Evolutionary conservation across 2,797 vertebrate genomes (phyloP), one percentile per base, ranked within the genome.

Genomic region (Leptatherina wallacei): DNA sequence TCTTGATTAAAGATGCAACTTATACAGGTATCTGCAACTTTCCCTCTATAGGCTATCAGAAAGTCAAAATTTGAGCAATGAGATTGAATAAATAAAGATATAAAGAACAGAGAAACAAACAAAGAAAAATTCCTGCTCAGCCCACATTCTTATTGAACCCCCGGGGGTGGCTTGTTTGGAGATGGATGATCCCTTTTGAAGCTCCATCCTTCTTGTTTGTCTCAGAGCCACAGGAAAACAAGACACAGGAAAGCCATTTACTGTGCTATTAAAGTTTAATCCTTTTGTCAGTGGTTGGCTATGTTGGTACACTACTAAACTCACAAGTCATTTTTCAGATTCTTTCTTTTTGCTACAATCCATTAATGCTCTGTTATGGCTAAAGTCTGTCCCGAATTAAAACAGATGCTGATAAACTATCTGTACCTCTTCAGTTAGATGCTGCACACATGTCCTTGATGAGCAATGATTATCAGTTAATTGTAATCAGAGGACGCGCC

Each of bases 201-300:
- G 60, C 65, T 27, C 49, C 51, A 20, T 77, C 69, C 72, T 75
- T 83, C 71, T 81, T 86, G 86, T 88, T 87, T 86, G 78, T 80
- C 77, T 82, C 72, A 30, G 75, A 84, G 75, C 77, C 82, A 67
- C 67, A 42, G 75, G 74, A 83, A 82, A 85, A 69, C 52, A 59
- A 81, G 81, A 87, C 64, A n/a, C 84, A 86, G 84, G 82, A 88
- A 89, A 89, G 75, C 54, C 72, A 77, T 76, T 61, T 77, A 78
- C 82, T 80, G 71, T 76, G 65, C 76, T 74, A 82, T 86, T 85
- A 83, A 78, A 83, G 77, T 86, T 83, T 84, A 81, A 88, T 89
- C 74, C 71, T 73, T 79, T 78, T 75, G 74, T 82, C 57, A 61
- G 64, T 82, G 59, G 59, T 54, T 70, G 69, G 60, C 62, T 40